These are phyloP conservation scores for Subacronicta megacephala DNA, from an alignment of 2,888 invertebrate genomes.

Conservation along the genomic window DNA sequence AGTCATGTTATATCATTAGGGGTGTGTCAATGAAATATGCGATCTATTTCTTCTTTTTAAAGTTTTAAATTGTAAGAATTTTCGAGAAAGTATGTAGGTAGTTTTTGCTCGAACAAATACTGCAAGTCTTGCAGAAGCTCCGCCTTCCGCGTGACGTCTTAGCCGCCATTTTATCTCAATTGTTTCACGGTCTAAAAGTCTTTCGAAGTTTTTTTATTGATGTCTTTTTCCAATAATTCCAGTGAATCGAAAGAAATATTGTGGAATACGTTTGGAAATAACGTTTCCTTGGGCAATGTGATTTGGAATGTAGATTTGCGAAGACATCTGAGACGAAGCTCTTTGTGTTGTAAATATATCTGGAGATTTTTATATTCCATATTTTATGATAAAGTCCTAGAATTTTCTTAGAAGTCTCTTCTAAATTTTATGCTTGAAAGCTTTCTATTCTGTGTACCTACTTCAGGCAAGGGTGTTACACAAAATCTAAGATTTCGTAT, in stretches of 20 bases:
- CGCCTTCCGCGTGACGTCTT: conserved; percentile 17
- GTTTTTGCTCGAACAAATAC: no score
- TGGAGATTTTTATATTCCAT: conserved; percentile 42
- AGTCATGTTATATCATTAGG: conserved; percentile 3
- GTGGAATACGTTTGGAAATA: conserved; percentile 21
- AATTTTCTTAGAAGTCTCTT: conserved; percentile 7
- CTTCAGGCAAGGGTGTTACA: neutral
- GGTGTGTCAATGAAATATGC: neutral
- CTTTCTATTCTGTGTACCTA: neutral
- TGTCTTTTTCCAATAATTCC: conserved; percentile 14
- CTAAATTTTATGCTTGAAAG: neutral
- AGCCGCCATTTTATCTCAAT: conserved; percentile 12
- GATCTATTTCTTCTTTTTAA: no score
- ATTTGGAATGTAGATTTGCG: conserved; percentile 17
- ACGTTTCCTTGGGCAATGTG: conserved; percentile 20
- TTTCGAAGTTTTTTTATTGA: conserved; percentile 23
- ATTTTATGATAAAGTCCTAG: conserved; percentile 49
- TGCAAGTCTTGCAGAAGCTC: conserved; percentile 1
- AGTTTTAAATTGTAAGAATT: no score
- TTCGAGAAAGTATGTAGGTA: no score
- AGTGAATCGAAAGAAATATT: neutral
- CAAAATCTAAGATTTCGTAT: no score
- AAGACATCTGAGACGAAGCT: conserved; percentile 18
- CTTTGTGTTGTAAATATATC: conserved; percentile 36
- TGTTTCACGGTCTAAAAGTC: conserved; percentile 36